Base-by-base conservation (phyloP, 2,888 invertebrate species). In the Xylophagus ater region DNA sequence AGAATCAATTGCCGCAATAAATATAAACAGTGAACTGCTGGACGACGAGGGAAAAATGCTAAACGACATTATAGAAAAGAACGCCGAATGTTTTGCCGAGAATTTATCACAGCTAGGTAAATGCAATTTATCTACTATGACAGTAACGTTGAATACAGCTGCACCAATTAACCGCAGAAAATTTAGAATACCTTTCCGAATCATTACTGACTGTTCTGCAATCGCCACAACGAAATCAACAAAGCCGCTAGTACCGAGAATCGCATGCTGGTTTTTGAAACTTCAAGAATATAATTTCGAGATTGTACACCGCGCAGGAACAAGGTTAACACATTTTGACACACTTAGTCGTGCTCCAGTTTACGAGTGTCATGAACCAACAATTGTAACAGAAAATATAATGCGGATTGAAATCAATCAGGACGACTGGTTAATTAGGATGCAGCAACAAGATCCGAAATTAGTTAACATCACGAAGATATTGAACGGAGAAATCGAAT, bases 181-280 rank as follows among this genome's bases (percentile, higher is more conserved):
- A 23, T 43, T 55, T 4, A 59, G 59, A 2, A 47, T 40, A 13
- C 18, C 19, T 1, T 55, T 59, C 31, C 41, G 36, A 2, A 47
- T 62, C 5, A 37, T 54, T 3, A 61, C 59, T 0, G 59, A 64
- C 43, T 56, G 58, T 44, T 50, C 53, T 24, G 42, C 58, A 2
- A 39, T 62, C 2, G 45, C 50, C 14, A 53, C 50, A 7, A 56
- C 51, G 9, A 51, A 50, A 4, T 45, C 41, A 20, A 54, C 51
- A 37, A 51, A 51, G 43, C 48, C 55, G 3, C 30, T 57, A 29
- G 35, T 47, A 26, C 51, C 53, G 2, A 37, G 53, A 14, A 51
- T 56, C n/a, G 54, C 53, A 1, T 40, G 56, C 6, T 57, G 55
- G 55, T 40, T 44, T 23, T 35, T 50, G 7, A 30, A 33, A 17